Evolutionary conservation across 2,888 invertebrate species (phyloP).

Genomic region (Hartigia nigra): DNA sequence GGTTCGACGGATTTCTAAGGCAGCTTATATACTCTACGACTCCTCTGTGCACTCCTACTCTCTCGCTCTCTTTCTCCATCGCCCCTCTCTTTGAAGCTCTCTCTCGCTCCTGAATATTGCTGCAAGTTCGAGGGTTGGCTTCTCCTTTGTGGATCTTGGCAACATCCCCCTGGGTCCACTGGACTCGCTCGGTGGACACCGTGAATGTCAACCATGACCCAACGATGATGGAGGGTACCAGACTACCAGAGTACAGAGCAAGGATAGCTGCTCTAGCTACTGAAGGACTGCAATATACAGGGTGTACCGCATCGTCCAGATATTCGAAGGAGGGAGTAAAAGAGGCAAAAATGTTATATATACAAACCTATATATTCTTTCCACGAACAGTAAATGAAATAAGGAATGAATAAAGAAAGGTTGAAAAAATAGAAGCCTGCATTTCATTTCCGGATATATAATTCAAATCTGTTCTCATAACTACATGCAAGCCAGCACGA

Average conservation of each 20-base stretch:
- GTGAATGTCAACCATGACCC: slow-evolving; percentile 52
- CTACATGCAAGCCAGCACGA: slow-evolving; percentile 28
- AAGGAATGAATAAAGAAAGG: neutral
- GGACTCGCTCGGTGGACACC: slow-evolving; percentile 30
- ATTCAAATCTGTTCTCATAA: neutral
- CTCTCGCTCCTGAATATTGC: slow-evolving; percentile 7
- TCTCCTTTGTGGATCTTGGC: slow-evolving; percentile 38
- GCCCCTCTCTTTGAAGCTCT: neutral
- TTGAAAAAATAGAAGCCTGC: slow-evolving; percentile 1
- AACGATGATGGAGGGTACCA: slow-evolving; percentile 34
- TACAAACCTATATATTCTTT: neutral
- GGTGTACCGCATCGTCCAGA: neutral
- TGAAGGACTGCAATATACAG: neutral
- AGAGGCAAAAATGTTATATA: neutral
- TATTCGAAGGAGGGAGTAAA: neutral
- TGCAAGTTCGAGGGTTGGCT: slow-evolving; percentile 41
- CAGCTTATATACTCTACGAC: slow-evolving; percentile 39
- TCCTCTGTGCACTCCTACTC: neutral
- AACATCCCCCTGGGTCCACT: slow-evolving; percentile 19
- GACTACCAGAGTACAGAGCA: neutral
- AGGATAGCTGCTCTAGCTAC: neutral
- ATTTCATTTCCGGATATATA: slow-evolving; percentile 6
- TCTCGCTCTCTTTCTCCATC: neutral
- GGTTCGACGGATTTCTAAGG: slow-evolving; percentile 58
- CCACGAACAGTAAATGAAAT: neutral